These are phyloP conservation scores for Chironomus tepperi DNA, from an alignment of 1,140 invertebrate species.

Conservation along the genomic window DNA sequence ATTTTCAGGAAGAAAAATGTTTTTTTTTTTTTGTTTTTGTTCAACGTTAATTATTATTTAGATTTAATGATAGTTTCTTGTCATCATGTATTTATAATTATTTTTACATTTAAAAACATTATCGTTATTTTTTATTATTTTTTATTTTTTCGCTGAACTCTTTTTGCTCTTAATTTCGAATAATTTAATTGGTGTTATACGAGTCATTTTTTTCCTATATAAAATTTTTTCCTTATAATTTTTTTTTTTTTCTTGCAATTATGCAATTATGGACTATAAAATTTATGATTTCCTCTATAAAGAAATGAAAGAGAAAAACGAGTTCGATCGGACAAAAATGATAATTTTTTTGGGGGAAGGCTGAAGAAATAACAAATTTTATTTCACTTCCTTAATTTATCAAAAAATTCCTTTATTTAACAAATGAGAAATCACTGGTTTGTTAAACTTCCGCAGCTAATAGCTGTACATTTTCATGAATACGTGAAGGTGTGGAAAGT, in stretches of 20 bases:
- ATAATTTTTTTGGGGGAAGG: neutral
- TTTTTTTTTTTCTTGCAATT: neutral
- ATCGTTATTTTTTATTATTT: neutral
- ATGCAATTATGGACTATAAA: neutral
- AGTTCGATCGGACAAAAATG: neutral
- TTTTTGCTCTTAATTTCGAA: slow-evolving; percentile 2
- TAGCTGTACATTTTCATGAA: too few relatives aligned
- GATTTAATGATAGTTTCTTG: neutral
- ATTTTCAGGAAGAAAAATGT: neutral
- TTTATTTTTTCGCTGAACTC: neutral
- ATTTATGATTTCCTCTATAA: slow-evolving; percentile 7
- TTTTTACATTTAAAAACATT: neutral
- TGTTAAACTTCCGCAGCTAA: too few relatives aligned
- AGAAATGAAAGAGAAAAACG: neutral
- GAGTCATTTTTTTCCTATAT: slow-evolving; percentile 5
- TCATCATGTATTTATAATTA: neutral
- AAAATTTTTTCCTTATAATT: neutral
- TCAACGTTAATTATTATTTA: neutral
- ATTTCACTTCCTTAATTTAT: neutral
- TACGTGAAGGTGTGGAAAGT: neutral
- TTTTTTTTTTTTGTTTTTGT: neutral
- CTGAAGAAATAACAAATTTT: neutral
- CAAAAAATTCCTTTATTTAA: neutral
- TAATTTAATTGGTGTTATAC: slow-evolving; percentile 14
- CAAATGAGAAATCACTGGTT: too few relatives aligned